Percentiles rank a stretch among this genome's conserved stretches.
These are phyloP conservation scores for Brevimyrus niger DNA, from an alignment of 2,113 vertebrate genomes.

Conservation along the genomic window DNA sequence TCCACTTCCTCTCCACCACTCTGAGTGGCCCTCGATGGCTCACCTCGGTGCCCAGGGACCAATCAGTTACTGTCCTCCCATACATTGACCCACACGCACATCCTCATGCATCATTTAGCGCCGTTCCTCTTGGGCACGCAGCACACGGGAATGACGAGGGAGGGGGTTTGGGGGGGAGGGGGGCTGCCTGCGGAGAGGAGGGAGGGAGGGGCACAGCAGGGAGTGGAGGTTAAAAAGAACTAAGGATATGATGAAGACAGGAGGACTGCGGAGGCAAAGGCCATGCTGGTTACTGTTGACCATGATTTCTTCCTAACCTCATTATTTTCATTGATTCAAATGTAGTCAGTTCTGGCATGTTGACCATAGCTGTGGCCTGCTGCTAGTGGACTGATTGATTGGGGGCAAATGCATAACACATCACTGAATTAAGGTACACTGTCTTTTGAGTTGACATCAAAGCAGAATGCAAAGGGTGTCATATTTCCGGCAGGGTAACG, in stretches of 20 bases:
- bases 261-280: background rate
- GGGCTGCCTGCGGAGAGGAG: background rate
- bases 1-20: background rate
- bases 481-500: background rate
- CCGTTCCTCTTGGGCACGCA: background rate
- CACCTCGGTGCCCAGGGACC: background rate
- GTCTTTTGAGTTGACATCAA: background rate
- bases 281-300: background rate
- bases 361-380: background rate
- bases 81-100: background rate
- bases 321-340: background rate
- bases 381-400: background rate
- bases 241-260: background rate
- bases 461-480: background rate
- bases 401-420: background rate
- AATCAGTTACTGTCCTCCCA: constrained; percentile 13
- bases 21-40: background rate
- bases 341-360: background rate
- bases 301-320: background rate
- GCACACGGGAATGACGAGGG: background rate
- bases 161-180: background rate
- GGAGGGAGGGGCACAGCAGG: background rate
- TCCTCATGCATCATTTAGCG: constrained; percentile 10
- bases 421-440: background rate
- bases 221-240: background rate